Evolutionary conservation across 1,140 invertebrate genomes (phyloP).

Genomic region (Megathymus violae): DNA sequence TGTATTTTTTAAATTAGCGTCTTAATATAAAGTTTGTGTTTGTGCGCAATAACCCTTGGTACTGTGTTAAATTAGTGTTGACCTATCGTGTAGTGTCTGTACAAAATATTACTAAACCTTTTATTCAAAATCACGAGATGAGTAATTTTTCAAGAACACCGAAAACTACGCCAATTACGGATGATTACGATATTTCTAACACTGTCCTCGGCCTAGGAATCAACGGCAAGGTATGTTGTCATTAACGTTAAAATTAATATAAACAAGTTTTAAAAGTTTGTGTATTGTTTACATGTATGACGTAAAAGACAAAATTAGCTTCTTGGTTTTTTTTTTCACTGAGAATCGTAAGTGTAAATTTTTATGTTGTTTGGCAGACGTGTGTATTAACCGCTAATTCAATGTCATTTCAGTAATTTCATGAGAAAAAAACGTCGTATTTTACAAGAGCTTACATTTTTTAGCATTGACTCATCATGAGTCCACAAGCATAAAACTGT

Average conservation of each 20-base stretch:
- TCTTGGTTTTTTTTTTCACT: slow-evolving; percentile 22
- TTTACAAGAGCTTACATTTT: slow-evolving; percentile 16
- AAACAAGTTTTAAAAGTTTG: slow-evolving; percentile 33
- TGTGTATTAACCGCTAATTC: slow-evolving; percentile 11
- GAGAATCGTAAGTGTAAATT: not conserved
- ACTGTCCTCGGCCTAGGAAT: slow-evolving; percentile 98
- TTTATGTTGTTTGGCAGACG: slow-evolving; percentile 1
- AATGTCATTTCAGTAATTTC: slow-evolving; percentile 34
- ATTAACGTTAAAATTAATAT: slow-evolving; percentile 14
- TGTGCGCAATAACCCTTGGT: not conserved
- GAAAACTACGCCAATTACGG: slow-evolving; percentile 92
- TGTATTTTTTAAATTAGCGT: slow-evolving; percentile 6
- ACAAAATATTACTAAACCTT: slow-evolving; percentile 10
- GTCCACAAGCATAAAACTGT: not conserved
- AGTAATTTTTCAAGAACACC: slow-evolving; percentile 81
- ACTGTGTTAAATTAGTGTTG: slow-evolving; percentile 20
- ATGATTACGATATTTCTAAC: slow-evolving; percentile 97
- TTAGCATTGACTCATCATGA: slow-evolving; percentile 18
- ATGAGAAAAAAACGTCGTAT: slow-evolving; percentile 11
- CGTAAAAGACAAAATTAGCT: slow-evolving; percentile 66
- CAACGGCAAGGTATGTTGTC: slow-evolving; percentile 95
- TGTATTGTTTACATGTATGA: slow-evolving; percentile 65
- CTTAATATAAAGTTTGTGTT: not conserved
- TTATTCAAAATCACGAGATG: slow-evolving; percentile 54
- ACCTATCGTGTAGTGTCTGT: slow-evolving; percentile 7